Base-by-base conservation (phyloP, 2,888 invertebrate species). In the Scaptomyza reducta region DNA sequence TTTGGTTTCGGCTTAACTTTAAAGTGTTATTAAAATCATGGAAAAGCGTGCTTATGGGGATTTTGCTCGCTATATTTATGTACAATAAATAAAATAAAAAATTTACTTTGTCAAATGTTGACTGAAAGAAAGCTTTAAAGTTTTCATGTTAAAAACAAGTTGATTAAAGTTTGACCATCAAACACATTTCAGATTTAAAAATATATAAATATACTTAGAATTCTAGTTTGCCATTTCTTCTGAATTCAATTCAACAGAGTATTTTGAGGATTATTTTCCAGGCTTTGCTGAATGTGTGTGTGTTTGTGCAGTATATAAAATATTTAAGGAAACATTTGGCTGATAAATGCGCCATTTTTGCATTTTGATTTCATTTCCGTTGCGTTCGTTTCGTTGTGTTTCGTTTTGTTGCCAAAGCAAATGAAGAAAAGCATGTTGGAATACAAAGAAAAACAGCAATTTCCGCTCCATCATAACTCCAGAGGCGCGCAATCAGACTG, bases 361-460 rank as follows among this genome's bases (percentile, higher is more conserved):
- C 81, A 79, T 62, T 83, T 77, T 83, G 81, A 82, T 82, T 82
- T 80, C 77, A 74, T 83, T 77, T 77, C 69, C 81, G 77, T 51
- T 71, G 67, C 57, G 55, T 74, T 71, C 55, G 51, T 58, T 68
- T 58, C 40, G 33, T 31, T 49, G 25, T 11, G 31, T 44, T 54
- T 44, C 42, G 33, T 51, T 45, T 31, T 31, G 29, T 31, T 31
- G 29, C 25, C 31, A 51, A 51, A 42, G 62, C 55, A 69, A 69
- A 71, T 58, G 58, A 60, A 61, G 55, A 45, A 63, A 59, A 62
- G 45, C 55, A 56, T 68, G 53, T 65, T 61, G 56, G 53, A 64
- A 73, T 44, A 72, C 63, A 74, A 77, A 72, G 50, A 44, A 73
- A 68, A 80, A 72, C 72, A 64, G 74, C 76, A 82, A 84, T 82